Conservation (phyloP, 2,113 vertebrate genomes). For the Eidolon helvum region DNA sequence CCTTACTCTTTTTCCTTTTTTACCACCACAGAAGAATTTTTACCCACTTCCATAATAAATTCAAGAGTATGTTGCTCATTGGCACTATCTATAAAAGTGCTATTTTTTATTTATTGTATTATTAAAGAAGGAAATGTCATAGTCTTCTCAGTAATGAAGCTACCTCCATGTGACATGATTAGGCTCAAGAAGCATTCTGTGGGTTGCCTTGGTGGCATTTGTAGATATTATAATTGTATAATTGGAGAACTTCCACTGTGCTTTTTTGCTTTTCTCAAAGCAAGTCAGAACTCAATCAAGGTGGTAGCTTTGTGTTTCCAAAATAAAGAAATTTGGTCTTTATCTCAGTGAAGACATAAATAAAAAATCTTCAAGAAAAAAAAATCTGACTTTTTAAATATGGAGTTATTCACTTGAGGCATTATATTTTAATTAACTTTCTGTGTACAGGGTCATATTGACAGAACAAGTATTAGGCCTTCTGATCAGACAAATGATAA, state of each 20-base stretch:
- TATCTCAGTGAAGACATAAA: background rate
- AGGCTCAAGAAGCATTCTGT: background rate
- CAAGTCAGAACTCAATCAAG: background rate
- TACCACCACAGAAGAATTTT: background rate
- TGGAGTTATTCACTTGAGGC: background rate
- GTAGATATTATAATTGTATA: background rate
- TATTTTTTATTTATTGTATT: background rate
- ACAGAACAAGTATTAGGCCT: background rate
- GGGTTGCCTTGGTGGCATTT: constrained; percentile 37
- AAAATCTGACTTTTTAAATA: constrained; percentile 22
- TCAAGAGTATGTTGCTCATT: background rate
- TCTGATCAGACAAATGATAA: background rate
- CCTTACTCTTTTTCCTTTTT: background rate
- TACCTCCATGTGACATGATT: background rate
- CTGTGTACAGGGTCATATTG: background rate
- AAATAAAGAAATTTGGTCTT: constrained; percentile 38
- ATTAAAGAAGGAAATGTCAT: constrained; percentile 13
- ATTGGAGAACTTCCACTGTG: background rate
- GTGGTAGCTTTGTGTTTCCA: constrained; percentile 17
- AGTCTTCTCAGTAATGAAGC: constrained; percentile 42
- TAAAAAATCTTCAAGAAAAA: constrained; percentile 18
- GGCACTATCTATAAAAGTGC: background rate
- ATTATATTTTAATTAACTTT: background rate
- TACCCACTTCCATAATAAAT: background rate
- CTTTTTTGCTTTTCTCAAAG: constrained; percentile 54